A percentile compares a stretch with the other conserved stretches of the same genome.
Evolutionary conservation across 2,888 invertebrate species (phyloP).

Genomic region (Aphodius sticticus): DNA sequence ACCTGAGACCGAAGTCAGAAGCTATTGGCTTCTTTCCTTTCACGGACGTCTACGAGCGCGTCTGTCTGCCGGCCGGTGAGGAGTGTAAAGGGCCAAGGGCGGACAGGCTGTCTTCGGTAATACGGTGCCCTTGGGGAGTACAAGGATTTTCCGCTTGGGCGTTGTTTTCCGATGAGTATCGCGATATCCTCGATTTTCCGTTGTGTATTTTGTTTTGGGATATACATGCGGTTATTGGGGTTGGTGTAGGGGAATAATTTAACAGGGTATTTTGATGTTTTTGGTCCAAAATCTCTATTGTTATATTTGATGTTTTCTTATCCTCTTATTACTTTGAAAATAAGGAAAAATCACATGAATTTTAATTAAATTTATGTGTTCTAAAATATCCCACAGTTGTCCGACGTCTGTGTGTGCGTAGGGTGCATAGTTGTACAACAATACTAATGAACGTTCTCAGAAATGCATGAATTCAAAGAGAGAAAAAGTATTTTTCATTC

Average conservation of each 20-base stretch:
- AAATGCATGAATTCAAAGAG: no score
- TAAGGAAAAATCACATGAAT: no score
- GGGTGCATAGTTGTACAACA: no score
- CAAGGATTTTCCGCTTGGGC: not conserved
- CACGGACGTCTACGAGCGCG: slow-evolving; percentile 31
- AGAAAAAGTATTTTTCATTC: no score
- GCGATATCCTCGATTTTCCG: not conserved
- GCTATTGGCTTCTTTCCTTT: slow-evolving; percentile 47
- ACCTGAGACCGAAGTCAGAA: slow-evolving; percentile 55
- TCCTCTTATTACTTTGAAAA: no score
- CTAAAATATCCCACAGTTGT: no score
- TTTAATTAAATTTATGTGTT: no score
- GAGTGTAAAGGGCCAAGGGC: not conserved
- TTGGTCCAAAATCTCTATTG: no score
- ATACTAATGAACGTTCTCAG: no score
- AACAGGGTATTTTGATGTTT: not conserved
- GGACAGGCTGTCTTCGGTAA: not conserved
- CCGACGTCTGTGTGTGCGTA: no score
- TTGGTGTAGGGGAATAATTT: not conserved
- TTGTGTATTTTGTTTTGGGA: not conserved
- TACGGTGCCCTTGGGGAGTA: not conserved
- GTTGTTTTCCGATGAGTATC: slow-evolving; percentile 4
- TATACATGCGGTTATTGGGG: not conserved
- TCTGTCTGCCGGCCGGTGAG: slow-evolving; percentile 16
- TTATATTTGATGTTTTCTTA: no score